Base-by-base conservation (phyloP, 2,888 invertebrate species). In the Spisula subtruncata region DNA sequence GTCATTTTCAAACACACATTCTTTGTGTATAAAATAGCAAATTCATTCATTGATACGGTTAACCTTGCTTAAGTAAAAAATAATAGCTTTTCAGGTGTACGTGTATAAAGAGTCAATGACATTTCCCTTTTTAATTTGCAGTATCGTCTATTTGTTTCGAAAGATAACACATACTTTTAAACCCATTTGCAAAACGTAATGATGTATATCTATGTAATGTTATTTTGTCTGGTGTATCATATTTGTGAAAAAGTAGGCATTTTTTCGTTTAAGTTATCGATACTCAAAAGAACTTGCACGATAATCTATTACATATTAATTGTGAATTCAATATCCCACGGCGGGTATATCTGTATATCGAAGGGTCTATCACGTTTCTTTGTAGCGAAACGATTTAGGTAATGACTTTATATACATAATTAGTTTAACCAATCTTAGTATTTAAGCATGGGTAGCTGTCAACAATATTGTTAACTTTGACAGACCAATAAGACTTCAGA, bases 401-500 rank as follows among this genome's bases (percentile, higher is more conserved):
- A 29, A 56, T 41, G 18, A 32, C 41, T 79, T 54, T 80, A 41
- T n/a, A n/a, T 88, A 56, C 32, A 41, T 84, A 88, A 88, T 88
- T 83, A 83, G 54, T 88, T 60, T 71, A 79, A 79, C 35, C 66
- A 48, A 81, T 41, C 81, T 46, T 25, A 75, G 29, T 85, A 56
- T 48, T 83, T 54, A 46, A 54, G 54, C 79, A 80, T 80, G 41
- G 75, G 32, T 79, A 83, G 46, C 87, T 88, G 83, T 83, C 83
- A 88, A 60, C 87, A 83, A 29, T 66, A 75, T 32, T 46, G 32
- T 80, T n/a, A 71, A 80, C 81, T 51, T 75, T 75, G 29, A 51
- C 79, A 51, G 83, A 83, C 87, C 87, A 88, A 88, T 88, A 20
- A 80, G 87, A 83, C 60, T n/a, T 81, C 60, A 66, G 81, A 83